Evolutionary conservation across 2,888 invertebrate species (phyloP).

Genomic region (Athetis lepigone): DNA sequence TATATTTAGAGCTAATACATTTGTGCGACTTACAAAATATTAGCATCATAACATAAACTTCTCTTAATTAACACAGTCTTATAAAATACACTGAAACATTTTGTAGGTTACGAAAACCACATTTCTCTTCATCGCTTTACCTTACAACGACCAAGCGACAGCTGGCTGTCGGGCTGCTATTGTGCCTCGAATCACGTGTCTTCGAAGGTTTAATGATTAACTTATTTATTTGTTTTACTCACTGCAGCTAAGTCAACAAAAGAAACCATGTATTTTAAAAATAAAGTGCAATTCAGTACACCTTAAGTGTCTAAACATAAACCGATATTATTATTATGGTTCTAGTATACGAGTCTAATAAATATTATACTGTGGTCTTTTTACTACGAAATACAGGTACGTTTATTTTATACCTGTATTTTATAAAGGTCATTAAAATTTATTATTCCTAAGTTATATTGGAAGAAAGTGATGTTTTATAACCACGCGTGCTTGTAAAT

Average conservation of each 20-base stretch:
- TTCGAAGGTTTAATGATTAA: too few species aligned
- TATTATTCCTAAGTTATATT: slow-evolving; percentile 36
- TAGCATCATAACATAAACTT: too few species aligned
- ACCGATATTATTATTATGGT: slow-evolving; percentile 20
- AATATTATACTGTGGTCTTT: slow-evolving; percentile 37
- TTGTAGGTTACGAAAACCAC: too few species aligned
- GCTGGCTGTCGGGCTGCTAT: too few species aligned
- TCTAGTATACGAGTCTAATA: slow-evolving; percentile 36
- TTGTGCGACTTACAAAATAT: too few species aligned
- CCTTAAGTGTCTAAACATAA: slow-evolving; percentile 18
- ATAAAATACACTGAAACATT: too few species aligned
- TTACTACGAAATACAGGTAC: slow-evolving; percentile 27
- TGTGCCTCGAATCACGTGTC: too few species aligned
- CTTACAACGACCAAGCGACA: too few species aligned
- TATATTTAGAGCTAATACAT: too few species aligned
- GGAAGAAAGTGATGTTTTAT: slow-evolving; percentile 58
- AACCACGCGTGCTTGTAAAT: slow-evolving; percentile 49
- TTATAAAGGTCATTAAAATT: slow-evolving; percentile 58
- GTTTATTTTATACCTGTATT: slow-evolving; percentile 53
- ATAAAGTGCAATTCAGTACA: slow-evolving; percentile 7
- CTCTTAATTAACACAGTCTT: too few species aligned
- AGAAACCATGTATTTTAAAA: background rate
- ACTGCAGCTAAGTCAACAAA: background rate
- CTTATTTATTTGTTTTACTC: too few species aligned
- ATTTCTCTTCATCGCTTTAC: too few species aligned